Evolutionary conservation across 1,140 invertebrate genomes (phyloP), one percentile per base, ranked within the genome.

Genomic region (Oscheius sp.): DNA sequence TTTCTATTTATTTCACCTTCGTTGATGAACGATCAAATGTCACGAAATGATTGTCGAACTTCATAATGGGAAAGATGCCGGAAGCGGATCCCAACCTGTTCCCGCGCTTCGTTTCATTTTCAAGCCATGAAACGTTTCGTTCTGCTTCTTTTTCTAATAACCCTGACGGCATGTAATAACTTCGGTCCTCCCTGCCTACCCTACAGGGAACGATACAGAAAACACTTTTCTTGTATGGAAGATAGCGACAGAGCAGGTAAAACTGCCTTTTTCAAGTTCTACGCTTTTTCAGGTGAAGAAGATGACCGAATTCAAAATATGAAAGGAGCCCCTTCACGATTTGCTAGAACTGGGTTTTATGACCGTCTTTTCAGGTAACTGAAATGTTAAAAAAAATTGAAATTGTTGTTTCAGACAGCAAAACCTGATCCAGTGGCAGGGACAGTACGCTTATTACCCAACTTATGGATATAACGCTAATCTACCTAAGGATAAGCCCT

Each of bases 401-500:
- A 59, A 13, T 13, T 23, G 23, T 15, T 15, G 29, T 23, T 59
- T 59, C 23, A 42, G 55, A 59, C 32, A 63, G 26, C 61, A 63
- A n/a, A 36, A 42, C 1, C 61, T 13, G 10, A 34, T 38, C 31
- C 15, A 18, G 10, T 63, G 20, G 10, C 61, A 63, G 31, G 32
- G 32, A 42, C 10, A 63, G 18, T 63, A 36, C 61, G 61, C 26
- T n/a, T 63, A 63, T 34, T 38, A 63, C 18, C 61, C 61, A 18
- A 63, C 32, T 32, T 63, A 63, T 26, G 61, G 61, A 10, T 63
- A 63, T 26, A 63, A 63, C 29, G 32, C 61, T 10, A 63, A 63
- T 34, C 61, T 63, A 42, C 32, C 61, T 7, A 26, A 36, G 20
- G 23, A 63, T 26, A 42, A 42, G 18, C 61, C 61, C 15, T 55